Evolutionary conservation across 2,113 vertebrate species (phyloP).

Genomic region (Labeo catla): DNA sequence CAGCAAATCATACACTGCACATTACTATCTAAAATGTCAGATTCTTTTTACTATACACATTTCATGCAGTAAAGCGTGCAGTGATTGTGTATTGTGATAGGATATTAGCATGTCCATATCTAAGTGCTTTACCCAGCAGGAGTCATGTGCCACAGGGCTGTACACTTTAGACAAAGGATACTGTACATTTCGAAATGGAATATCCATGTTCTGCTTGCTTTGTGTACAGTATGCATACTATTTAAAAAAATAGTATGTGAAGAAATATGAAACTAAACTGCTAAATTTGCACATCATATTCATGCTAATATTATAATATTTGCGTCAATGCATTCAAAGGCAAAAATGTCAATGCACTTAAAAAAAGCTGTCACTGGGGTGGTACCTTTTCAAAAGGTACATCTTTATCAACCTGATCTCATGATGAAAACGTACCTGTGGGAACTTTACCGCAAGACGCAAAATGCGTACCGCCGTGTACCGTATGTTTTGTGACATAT

Average conservation of each 20-base stretch:
- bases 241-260: neutral
- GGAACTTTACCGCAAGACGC: no score
- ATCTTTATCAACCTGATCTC: no score
- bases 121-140: conserved; percentile 2
- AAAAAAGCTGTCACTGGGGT: no score
- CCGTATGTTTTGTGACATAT: no score
- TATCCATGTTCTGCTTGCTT: neutral
- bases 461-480: no score
- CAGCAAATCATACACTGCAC: neutral
- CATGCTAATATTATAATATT: neutral
- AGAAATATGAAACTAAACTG: neutral
- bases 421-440: no score
- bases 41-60: neutral
- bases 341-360: neutral
- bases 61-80: neutral
- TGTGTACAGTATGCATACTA: neutral
- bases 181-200: neutral
- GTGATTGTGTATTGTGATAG: neutral
- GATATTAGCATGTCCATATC: conserved; percentile 2
- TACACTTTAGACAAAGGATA: neutral
- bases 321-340: neutral
- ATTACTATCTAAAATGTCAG: neutral
- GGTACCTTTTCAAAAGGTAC: no score
- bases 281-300: neutral
- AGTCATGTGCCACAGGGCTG: neutral